Conservation (phyloP, 1,140 invertebrate species). For the Sycophaga agraensis region DNA sequence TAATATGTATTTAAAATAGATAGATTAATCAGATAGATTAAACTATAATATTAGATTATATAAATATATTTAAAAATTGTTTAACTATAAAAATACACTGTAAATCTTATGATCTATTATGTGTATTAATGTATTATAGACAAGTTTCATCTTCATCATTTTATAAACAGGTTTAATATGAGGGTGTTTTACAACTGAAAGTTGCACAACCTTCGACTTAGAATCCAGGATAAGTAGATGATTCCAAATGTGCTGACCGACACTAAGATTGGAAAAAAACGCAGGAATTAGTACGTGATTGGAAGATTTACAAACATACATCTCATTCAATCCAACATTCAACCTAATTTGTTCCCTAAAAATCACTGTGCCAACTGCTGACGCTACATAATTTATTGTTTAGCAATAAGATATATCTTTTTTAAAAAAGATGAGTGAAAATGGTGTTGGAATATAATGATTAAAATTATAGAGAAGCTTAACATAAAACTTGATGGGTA, state of each 20-base stretch:
- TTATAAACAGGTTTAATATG: constrained; percentile 34
- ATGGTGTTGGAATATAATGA: too few relatives aligned
- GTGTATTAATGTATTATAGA: too few relatives aligned
- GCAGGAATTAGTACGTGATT: constrained; percentile 55
- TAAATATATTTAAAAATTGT: too few relatives aligned
- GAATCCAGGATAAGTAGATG: constrained; percentile 53
- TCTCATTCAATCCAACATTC: constrained; percentile 37
- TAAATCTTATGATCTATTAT: too few relatives aligned
- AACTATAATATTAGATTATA: too few relatives aligned
- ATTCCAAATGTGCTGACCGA: constrained; percentile 53
- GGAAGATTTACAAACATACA: constrained; percentile 48
- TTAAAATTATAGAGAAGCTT: too few relatives aligned
- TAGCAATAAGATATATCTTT: constrained; percentile 1
- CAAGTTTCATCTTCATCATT: constrained; percentile 27
- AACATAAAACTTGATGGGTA: too few relatives aligned
- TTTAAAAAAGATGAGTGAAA: not conserved
- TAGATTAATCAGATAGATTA: too few relatives aligned
- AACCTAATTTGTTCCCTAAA: constrained; percentile 2
- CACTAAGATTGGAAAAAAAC: constrained; percentile 58
- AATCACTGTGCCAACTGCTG: constrained; percentile 11
- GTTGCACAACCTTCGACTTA: constrained; percentile 53
- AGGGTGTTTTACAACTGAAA: constrained; percentile 41
- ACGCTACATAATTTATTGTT: not conserved
- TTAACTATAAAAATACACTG: too few relatives aligned
- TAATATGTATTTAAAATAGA: too few relatives aligned